Base-by-base conservation (phyloP, 2,113 vertebrate genomes). In the Pseudorhombus dupliciocellatus region DNA sequence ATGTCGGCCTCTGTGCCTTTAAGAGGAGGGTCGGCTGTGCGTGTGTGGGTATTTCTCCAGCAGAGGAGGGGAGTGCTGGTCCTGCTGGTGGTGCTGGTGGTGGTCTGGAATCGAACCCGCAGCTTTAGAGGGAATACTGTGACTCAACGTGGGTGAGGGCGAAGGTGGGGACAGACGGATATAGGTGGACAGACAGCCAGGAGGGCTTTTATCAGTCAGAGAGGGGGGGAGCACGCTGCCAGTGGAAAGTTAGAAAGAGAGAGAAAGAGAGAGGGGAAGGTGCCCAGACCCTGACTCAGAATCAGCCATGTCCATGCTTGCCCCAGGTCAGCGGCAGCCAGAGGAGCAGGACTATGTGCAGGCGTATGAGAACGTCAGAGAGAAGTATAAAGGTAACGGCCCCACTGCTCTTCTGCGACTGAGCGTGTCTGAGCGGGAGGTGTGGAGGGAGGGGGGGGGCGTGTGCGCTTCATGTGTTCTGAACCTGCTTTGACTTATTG, bases 291-390 rank as follows among this genome's bases (percentile, higher is more conserved):
- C 76, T 25, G 44, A 51, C 51, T 58, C 54, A 66, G 62, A 25
- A 50, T 54, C 65, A 81, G 61, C 69, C 81, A 67, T 87, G 88
- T 80, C 87, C 86, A 64, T 86, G 83, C 85, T 80, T 69, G 80
- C 89, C 66, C 89, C 90, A 7, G 79, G 86, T 78, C 83, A 91
- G 78, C 81, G 92, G 53, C 88, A 91, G 73, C 90, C 92, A 5
- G 94, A 96, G 84, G 96, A 97, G 87, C 94, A 94, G 91, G 95
- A 96, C 88, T 97, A 95, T 80, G 87, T 97, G 68, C 95, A 94
- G 66, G 96, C 96, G 65, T 97, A 96, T 64, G 96, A 97, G 90
- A 96, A 95, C 87, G 95, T 97, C 90, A 93, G 96, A 52, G 96
- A 96, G 90, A 94, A 93, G 69, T 96, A 95, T 89, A 97, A 96